Evolutionary conservation across 2,888 invertebrate species (phyloP), one percentile per base, ranked within the genome.

Genomic region (Eupeodes luniger): DNA sequence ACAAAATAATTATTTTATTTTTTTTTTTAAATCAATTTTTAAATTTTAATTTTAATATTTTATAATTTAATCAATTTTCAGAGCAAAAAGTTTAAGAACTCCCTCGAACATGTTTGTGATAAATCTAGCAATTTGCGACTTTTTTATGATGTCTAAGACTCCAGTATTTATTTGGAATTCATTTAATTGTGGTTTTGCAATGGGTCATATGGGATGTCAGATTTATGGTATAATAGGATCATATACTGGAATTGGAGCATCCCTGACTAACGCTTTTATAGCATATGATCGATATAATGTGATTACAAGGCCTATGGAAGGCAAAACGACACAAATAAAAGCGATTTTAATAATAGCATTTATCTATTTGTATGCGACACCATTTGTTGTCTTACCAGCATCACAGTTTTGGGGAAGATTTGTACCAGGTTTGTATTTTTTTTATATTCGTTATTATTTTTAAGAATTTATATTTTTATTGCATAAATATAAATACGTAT

Each of bases 401-500:
- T 94, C 97, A 78, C 96, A 97, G 92, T 95, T 97, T 53, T 98
- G 98, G 98, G 97, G 97, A n/a, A 94, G 97, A 92, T 98, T 95
- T 92, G 97, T 96, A 59, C 97, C 98, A 92, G 97, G 92, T 92
- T 82, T 89, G 91, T 90, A 44, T 40, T 11, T 19, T 47, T 19
- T 44, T 36, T 61, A 14, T 36, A 7, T 6, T 36, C 4, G 0
- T 40, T 10, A 16, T 62, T 40, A 40, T 10, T 9, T 11, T 27
- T 19, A 9, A 53, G 5, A 55, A 5, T 47, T 47, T 11, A 40
- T 40, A 40, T 40, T 40, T 40, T 40, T 40, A 40, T 40, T 40
- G 9, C 40, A 40, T 40, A 27, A 27, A 27, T 27, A 27, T 27
- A 27, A 27, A 27, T 27, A 27, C 27, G 1, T 27, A 27, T 27